Evolutionary conservation across 2,113 vertebrate genomes (phyloP).

Genomic region (Tympanuchus pallidicinctus): DNA sequence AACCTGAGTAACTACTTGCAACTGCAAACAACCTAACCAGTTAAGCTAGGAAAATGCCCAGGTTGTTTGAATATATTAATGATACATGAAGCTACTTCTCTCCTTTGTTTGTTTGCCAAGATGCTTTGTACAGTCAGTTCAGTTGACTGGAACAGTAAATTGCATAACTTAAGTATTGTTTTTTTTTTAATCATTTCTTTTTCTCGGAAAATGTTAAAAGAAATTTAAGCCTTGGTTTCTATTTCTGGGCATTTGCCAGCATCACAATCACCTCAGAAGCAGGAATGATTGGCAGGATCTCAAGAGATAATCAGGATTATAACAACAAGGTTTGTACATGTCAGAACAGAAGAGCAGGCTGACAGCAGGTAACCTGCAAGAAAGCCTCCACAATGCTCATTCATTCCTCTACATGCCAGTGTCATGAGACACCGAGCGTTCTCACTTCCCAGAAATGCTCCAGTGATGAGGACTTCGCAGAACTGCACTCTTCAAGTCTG

Average conservation of each 20-base stretch:
- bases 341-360: neutral
- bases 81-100: constrained; percentile 14
- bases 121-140: constrained; percentile 3
- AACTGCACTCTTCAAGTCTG: neutral
- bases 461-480: neutral
- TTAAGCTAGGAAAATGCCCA: constrained; percentile 37
- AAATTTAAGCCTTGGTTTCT: constrained; percentile 1
- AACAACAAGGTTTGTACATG: constrained; percentile 8
- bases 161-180: neutral
- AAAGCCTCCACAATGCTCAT: neutral
- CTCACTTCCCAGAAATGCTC: neutral
- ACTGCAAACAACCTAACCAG: constrained; percentile 41
- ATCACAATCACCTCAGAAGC: neutral
- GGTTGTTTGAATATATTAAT: constrained; percentile 20
- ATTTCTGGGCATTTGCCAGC: constrained; percentile 21
- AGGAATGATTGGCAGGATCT: neutral
- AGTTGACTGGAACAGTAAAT: constrained; percentile 1
- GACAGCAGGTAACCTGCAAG: neutral
- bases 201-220: constrained; percentile 9
- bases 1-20: constrained; percentile 22
- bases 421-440: neutral
- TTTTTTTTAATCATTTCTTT: neutral
- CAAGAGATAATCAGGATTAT: constrained; percentile 15
- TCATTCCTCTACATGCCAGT: neutral
- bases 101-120: constrained; percentile 48